Conservation (phyloP, 2,888 invertebrate species). For the Hetaerina titia region DNA sequence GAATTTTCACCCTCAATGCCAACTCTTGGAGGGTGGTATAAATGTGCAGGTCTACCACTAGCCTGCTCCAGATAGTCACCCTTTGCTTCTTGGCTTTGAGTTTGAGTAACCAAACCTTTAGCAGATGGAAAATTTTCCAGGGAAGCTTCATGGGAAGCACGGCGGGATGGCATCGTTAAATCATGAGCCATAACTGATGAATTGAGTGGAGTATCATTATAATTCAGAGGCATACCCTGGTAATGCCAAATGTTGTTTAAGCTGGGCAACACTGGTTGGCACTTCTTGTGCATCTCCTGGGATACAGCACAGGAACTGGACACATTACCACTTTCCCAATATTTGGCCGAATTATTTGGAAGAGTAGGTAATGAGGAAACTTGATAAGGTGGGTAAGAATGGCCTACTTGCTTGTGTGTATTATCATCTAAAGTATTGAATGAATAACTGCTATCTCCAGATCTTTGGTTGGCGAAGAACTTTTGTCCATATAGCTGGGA, state of each 20-base stretch:
- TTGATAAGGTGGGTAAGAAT: background rate
- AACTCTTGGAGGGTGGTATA: background rate
- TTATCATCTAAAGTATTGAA: background rate
- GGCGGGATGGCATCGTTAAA: slow-evolving; percentile 46
- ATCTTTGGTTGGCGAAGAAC: slow-evolving; percentile 11
- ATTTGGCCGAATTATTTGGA: background rate
- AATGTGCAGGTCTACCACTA: background rate
- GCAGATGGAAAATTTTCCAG: background rate
- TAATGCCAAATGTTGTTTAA: background rate
- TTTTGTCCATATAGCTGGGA: slow-evolving; percentile 28
- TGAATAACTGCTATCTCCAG: background rate
- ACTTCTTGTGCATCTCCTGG: slow-evolving; percentile 36
- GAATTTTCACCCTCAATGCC: background rate
- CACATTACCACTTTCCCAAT: background rate
- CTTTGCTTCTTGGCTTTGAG: background rate
- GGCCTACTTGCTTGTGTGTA: background rate
- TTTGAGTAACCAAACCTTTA: background rate
- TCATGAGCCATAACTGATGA: slow-evolving; percentile 21
- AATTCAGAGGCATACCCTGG: background rate
- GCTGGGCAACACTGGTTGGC: background rate
- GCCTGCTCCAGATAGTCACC: background rate
- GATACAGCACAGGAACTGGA: background rate
- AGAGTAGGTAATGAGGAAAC: background rate
- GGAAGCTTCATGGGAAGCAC: background rate
- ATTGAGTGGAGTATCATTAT: background rate